Percentiles rank a stretch among this genome's conserved stretches.
phyloP scores from a whole-genome alignment of 2,797 vertebrate genomes.

The Chiloscyllium punctatum region DNA sequence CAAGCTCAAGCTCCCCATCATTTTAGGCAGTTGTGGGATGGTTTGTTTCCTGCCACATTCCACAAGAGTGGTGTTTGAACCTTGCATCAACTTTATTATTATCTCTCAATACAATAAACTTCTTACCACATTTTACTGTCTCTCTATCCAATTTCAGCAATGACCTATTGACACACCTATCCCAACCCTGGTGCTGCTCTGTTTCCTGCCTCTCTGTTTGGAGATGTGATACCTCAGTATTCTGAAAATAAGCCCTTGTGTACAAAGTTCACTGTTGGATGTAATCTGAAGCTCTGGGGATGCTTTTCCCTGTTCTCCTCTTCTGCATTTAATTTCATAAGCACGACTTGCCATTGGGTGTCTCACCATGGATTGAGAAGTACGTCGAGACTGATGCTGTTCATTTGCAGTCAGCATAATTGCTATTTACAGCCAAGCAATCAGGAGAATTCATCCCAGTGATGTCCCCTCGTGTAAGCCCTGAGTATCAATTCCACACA shows the following conservation, averaged over 20 bases:
- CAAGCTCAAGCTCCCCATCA: neutral
- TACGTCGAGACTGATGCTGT: no score
- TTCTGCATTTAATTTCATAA: neutral
- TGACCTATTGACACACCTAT: neutral
- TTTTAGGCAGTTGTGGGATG: no score
- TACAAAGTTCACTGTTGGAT: neutral
- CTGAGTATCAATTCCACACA: neutral
- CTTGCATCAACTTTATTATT: neutral
- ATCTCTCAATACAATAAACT: neutral
- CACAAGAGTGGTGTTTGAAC: neutral
- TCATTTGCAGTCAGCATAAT: neutral
- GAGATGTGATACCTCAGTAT: neutral
- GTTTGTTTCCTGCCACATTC: neutral
- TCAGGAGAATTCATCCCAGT: neutral
- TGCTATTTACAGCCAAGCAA: neutral
- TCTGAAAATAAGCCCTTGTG: neutral
- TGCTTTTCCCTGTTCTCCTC: neutral
- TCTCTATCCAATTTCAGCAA: neutral
- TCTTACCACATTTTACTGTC: neutral
- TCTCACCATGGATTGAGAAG: neutral
- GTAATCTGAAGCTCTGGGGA: neutral
- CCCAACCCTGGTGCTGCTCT: neutral
- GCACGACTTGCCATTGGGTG: neutral
- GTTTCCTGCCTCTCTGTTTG: neutral
- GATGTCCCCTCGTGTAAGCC: neutral